These are phyloP conservation scores for Sceloporus undulatus DNA, from an alignment of 2,113 vertebrate genomes.

Conservation along the genomic window DNA sequence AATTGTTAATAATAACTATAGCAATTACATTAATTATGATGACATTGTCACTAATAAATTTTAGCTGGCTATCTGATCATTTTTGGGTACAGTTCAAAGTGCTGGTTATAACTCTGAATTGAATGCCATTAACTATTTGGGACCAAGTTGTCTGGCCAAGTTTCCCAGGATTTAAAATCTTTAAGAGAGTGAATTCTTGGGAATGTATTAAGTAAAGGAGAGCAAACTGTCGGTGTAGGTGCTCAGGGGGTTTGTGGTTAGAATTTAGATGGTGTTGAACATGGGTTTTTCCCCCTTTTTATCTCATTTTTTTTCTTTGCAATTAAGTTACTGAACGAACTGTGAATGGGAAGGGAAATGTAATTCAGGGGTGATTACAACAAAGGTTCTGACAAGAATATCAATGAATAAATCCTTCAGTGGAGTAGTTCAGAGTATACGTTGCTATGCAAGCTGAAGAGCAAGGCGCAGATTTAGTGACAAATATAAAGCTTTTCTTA, in stretches of 20 bases:
- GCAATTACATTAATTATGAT: too few species aligned
- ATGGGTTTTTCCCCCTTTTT: conserved; percentile 19
- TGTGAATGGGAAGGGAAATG: conserved; percentile 39
- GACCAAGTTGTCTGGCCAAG: too few species aligned
- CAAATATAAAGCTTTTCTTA: not conserved
- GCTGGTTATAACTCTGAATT: too few species aligned
- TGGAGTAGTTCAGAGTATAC: conserved; percentile 8
- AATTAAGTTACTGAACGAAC: conserved; percentile 42
- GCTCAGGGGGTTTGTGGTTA: conserved; percentile 14
- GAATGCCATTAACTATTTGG: too few species aligned
- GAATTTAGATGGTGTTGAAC: conserved; percentile 30
- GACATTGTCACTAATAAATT: too few species aligned
- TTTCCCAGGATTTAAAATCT: too few species aligned
- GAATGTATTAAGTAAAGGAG: conserved; percentile 19
- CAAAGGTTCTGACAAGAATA: conserved; percentile 34
- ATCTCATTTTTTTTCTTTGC: not conserved
- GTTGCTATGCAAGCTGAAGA: not conserved
- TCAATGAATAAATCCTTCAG: conserved; percentile 26
- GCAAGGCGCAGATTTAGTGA: not conserved
- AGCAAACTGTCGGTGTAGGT: not conserved
- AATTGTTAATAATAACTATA: too few species aligned
- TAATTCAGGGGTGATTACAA: conserved; percentile 30
- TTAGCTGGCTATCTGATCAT: too few species aligned
- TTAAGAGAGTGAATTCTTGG: not conserved
- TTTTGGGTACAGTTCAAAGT: too few species aligned